Conservation (phyloP, 2,888 invertebrate species). For the Biston betularia region DNA sequence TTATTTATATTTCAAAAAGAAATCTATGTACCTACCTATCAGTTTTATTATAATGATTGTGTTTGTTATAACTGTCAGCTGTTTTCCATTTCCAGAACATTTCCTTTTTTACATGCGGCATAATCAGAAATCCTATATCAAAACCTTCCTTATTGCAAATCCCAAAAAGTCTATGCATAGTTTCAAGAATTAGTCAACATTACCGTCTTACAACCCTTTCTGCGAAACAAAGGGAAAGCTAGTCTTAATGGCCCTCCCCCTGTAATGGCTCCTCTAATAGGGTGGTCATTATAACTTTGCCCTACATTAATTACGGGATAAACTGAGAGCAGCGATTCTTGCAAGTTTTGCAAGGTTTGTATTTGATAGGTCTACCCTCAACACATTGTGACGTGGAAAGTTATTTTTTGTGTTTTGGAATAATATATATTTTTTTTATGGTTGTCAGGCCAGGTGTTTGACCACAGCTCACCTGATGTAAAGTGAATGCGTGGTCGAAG, state of each 20-base stretch:
- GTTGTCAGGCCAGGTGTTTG: too few species aligned
- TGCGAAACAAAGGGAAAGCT: constrained; percentile 39
- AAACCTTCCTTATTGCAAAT: neutral
- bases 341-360: constrained; percentile 37
- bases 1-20: too few species aligned
- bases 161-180: neutral
- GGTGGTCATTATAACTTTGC: constrained; percentile 55
- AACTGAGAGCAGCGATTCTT: constrained; percentile 43
- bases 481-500: too few species aligned
- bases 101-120: neutral
- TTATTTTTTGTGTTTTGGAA: neutral
- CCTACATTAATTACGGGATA: constrained; percentile 50
- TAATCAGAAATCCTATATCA: neutral
- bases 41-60: too few species aligned
- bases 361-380: neutral
- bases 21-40: too few species aligned
- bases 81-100: too few species aligned
- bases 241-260: constrained; percentile 36
- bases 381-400: neutral
- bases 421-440: too few species aligned
- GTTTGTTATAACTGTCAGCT: too few species aligned
- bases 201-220: constrained; percentile 34
- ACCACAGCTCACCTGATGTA: too few species aligned
- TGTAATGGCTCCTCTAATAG: constrained; percentile 54
- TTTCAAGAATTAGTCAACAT: constrained; percentile 28